phyloP scores from a whole-genome alignment of 2,113 vertebrate species.

The Chelonoidis abingdonii region DNA sequence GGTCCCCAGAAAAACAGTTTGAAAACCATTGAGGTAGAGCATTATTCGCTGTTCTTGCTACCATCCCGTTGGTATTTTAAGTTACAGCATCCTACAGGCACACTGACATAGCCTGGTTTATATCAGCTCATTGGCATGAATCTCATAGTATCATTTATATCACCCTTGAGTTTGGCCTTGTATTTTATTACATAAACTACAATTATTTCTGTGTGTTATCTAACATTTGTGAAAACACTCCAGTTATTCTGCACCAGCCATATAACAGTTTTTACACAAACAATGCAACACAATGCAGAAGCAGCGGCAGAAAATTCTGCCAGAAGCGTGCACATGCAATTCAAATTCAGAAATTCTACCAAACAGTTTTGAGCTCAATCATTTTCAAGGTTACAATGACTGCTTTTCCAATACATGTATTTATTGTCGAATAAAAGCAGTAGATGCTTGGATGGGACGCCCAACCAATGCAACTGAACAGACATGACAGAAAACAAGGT shows the following conservation, averaged over 20 bases:
- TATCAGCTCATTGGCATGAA: neutral
- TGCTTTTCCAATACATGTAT: neutral
- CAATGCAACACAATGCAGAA: neutral
- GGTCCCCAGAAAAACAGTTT: no score
- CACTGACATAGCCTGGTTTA: neutral
- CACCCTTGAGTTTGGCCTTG: neutral
- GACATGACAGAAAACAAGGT: neutral
- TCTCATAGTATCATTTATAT: accelerated
- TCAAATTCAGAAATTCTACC: neutral
- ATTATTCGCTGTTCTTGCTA: neutral
- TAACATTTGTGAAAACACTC: neutral
- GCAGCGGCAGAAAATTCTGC: neutral
- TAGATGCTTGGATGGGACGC: neutral
- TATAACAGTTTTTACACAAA: neutral
- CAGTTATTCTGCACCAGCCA: neutral
- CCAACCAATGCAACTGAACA: neutral
- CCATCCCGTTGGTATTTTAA: neutral
- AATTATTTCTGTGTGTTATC: neutral
- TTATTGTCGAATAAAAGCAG: neutral
- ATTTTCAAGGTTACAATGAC: neutral
- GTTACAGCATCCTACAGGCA: neutral
- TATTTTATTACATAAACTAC: neutral
- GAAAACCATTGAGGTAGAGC: no score
- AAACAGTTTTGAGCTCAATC: neutral
- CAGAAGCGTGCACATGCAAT: neutral